Percentiles rank a stretch among this genome's conserved stretches.
Evolutionary conservation across 2,888 invertebrate genomes (phyloP).

Genomic region (Synergus laeviventris): DNA sequence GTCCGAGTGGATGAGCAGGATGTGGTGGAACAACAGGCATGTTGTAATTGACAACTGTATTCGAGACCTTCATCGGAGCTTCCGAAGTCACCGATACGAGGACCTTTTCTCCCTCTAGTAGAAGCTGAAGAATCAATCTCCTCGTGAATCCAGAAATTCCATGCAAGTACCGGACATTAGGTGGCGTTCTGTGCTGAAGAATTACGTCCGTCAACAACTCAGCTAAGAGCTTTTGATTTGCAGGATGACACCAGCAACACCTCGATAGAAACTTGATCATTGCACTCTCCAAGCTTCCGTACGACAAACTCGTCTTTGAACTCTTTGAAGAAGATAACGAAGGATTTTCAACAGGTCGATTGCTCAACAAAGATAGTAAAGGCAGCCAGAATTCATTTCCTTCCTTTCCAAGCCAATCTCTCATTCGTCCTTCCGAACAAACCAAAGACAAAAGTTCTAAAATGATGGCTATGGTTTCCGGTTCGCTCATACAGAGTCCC

Average conservation of each 20-base stretch:
- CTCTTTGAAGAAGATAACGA: slow-evolving; percentile 66
- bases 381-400: slow-evolving; percentile 93
- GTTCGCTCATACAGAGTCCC: slow-evolving; percentile 77
- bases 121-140: slow-evolving; percentile 88
- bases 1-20: slow-evolving; percentile 85
- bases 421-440: slow-evolving; percentile 87
- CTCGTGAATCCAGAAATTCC: slow-evolving; percentile 93
- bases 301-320: slow-evolving; percentile 68
- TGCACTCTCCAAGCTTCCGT: slow-evolving; percentile 81
- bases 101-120: slow-evolving; percentile 91
- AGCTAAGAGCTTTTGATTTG: slow-evolving; percentile 90
- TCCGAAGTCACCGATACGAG: slow-evolving; percentile 82
- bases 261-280: slow-evolving; percentile 89
- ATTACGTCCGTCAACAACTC: slow-evolving; percentile 87
- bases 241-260: slow-evolving; percentile 89
- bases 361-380: slow-evolving; percentile 85
- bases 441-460: slow-evolving; percentile 90
- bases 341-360: slow-evolving; percentile 77
- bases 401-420: slow-evolving; percentile 91
- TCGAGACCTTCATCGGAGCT: slow-evolving; percentile 69
- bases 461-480: slow-evolving; percentile 81
- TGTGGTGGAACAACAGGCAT: slow-evolving; percentile 76
- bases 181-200: slow-evolving; percentile 78
- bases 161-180: slow-evolving; percentile 74
- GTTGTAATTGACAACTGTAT: slow-evolving; percentile 62